Percentiles rank a stretch among this genome's conserved stretches.
These are phyloP conservation scores for Drosophila ogumai DNA, from an alignment of 1,140 invertebrate genomes.

Conservation along the genomic window DNA sequence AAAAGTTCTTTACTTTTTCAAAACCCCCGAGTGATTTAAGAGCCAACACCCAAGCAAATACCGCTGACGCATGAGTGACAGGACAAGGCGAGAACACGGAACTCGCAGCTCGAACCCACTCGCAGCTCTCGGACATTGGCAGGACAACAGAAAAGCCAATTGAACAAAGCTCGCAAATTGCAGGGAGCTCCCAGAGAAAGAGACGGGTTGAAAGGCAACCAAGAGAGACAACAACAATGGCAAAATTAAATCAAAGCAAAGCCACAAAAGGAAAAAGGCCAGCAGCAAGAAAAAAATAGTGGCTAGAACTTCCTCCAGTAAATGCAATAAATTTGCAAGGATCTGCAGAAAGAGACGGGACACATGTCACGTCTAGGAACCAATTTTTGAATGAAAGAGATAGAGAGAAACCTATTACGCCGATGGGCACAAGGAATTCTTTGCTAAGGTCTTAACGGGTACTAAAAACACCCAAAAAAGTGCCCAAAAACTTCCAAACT, in stretches of 20 bases:
- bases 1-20: conserved; percentile 40
- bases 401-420: conserved; percentile 45
- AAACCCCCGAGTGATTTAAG: conserved; percentile 42
- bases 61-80: conserved; percentile 66
- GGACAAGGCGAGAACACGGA: conserved; percentile 34
- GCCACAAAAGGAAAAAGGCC: conserved; percentile 50
- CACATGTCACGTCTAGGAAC: conserved; percentile 10
- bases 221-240: conserved; percentile 17
- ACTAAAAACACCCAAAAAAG: conserved; percentile 40
- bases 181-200: conserved; percentile 13
- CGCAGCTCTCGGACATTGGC: conserved; percentile 13
- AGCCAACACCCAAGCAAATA: conserved; percentile 38
- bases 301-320: conserved; percentile 34
- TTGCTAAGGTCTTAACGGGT: conserved; percentile 51
- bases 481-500: conserved; percentile 27
- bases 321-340: conserved; percentile 69
- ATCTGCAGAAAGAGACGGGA: conserved; percentile 6
- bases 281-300: conserved; percentile 25
- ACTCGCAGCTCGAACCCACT: not conserved
- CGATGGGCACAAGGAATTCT: conserved; percentile 22
- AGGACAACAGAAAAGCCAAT: conserved; percentile 62
- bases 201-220: conserved; percentile 1
- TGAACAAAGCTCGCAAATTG: conserved; percentile 80
- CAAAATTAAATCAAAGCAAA: conserved; percentile 81
- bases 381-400: conserved; percentile 3